Evolutionary conservation across 1,140 invertebrate genomes (phyloP), one percentile per base, ranked within the genome.

Genomic region (Neomicropteryx cornuta): DNA sequence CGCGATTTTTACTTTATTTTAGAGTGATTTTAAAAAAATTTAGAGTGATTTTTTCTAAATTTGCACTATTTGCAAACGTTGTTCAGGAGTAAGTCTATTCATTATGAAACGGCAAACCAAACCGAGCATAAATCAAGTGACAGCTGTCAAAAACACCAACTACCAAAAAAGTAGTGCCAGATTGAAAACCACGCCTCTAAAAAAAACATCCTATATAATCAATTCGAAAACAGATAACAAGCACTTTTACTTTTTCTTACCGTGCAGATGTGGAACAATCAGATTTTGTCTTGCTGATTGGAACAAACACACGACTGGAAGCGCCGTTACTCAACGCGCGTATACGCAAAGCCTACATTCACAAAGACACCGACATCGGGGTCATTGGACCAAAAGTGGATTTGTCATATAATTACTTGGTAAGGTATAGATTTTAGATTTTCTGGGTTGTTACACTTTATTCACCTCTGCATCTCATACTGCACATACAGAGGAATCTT

Each of bases 281-380:
- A 10, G 97, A 99, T 70, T 73, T 90, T 18, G 72, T 98, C 18
- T 60, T 99, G 3, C 66, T 99, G 2, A 80, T 99, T 50, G 97
- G 96, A 42, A 95, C 92, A 3, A 99, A 99, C 73, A 90, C 94
- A 1, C 76, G 97, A 39, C 95, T 88, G 58, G 96, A 99, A 70
- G 95, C 97, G n/a, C 93, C 97, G 5, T 62, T 99, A 5, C 70
- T 99, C 11, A 99, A 99, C 69, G 85, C 95, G 0, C 77, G 96
- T 47, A 80, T 99, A 41, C 79, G 96, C 21, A 99, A 99, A 69
- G 79, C 81, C 33, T 97, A 83, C 66, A 66, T 90, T 5, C 85
- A 92, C 53, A 87, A 85, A 56, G 87, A 93, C 57, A 71, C 80
- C 40, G 71, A 89, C 49, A 72, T 92, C 19, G 91, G 81, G 1